phyloP scores from a whole-genome alignment of 2,113 vertebrate genomes.

The Rissa tridactyla region DNA sequence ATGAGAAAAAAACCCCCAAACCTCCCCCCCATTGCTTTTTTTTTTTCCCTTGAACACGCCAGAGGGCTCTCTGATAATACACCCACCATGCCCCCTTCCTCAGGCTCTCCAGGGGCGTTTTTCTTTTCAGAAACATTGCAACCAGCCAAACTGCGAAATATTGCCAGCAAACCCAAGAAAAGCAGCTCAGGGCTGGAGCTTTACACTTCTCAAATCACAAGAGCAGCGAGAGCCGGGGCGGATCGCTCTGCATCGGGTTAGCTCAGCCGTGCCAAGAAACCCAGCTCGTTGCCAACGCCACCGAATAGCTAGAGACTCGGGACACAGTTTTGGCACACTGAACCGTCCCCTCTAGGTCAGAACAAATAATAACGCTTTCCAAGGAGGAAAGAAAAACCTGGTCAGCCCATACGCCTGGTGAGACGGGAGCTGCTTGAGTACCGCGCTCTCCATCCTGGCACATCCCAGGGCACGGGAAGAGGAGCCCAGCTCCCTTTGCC shows the following conservation, averaged over 20 bases:
- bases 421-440: background rate
- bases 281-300: background rate
- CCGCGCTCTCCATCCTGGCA: background rate
- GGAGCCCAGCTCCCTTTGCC: rapidly evolving
- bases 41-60: background rate
- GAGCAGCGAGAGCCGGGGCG: background rate
- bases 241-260: background rate
- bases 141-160: background rate
- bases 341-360: background rate
- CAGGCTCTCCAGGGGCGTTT: background rate
- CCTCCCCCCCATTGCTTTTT: background rate
- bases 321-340: background rate
- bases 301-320: background rate
- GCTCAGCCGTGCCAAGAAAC: background rate
- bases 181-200: background rate
- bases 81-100: rapidly evolving
- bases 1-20: background rate
- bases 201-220: background rate
- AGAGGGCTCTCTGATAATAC: rapidly evolving
- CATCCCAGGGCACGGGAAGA: background rate
- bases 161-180: background rate
- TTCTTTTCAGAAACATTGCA: background rate
- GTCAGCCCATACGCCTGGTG: rapidly evolving
- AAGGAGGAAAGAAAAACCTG: background rate
- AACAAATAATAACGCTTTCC: background rate